These are phyloP conservation scores for Karalla daura DNA, from an alignment of 2,797 vertebrate genomes.

Conservation along the genomic window DNA sequence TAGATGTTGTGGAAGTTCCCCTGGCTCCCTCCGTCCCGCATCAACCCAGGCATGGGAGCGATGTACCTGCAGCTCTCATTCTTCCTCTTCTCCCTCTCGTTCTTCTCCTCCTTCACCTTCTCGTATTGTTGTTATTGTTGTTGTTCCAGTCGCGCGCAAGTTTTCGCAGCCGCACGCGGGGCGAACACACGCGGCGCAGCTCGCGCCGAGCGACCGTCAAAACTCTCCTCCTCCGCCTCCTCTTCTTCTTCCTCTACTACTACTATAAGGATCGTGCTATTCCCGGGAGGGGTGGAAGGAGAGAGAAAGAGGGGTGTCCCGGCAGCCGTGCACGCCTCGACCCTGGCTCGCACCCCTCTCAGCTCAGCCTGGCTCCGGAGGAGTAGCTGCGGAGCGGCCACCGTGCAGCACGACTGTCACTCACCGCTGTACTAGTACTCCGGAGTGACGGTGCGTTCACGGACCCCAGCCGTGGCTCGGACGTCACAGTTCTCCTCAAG, in stretches of 20 bases:
- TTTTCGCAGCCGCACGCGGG: constrained; percentile 50
- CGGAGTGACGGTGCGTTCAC: constrained; percentile 61
- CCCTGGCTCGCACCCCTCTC: no score
- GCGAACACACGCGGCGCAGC: constrained; percentile 69
- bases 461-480: constrained; percentile 23
- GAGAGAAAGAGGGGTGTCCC: no score
- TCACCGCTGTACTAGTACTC: constrained; percentile 65
- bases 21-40: constrained; percentile 51
- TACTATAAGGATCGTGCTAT: no score
- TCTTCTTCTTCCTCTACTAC: constrained; percentile 41
- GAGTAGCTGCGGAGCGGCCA: constrained; percentile 61
- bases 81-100: constrained; percentile 8
- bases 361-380: no score
- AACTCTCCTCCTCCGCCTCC: no score
- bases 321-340: constrained; percentile 57
- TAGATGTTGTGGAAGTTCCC: constrained; percentile 49
- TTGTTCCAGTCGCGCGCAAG: constrained; percentile 45
- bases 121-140: no score
- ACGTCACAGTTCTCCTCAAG: neutral
- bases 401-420: constrained; percentile 77
- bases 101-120: no score
- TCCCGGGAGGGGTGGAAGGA: no score
- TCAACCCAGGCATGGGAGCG: constrained; percentile 71
- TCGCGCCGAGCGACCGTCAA: constrained; percentile 53
- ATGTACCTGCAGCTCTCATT: neutral